Evolutionary conservation across 2,888 invertebrate species (phyloP).

Genomic region (Cephus runcator): DNA sequence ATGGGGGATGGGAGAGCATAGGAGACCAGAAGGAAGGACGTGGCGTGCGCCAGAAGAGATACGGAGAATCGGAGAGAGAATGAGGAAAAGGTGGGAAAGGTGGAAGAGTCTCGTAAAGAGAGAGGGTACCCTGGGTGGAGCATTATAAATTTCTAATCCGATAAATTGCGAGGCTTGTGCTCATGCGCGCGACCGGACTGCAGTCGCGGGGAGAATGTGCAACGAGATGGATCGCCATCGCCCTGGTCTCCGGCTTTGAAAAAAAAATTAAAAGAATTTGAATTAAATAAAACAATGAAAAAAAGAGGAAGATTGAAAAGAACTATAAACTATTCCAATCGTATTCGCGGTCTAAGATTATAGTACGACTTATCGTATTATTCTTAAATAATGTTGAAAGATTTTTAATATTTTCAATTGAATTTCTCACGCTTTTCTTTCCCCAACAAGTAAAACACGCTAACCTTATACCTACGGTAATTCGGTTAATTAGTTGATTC

Average conservation of each 20-base stretch:
- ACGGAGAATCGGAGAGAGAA: slow-evolving; percentile 8
- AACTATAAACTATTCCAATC: too few relatives aligned
- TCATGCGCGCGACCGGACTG: slow-evolving; percentile 11
- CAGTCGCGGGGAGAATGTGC: slow-evolving; percentile 9
- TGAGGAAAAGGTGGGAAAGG: slow-evolving; percentile 1
- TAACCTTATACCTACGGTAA: background rate
- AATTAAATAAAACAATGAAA: background rate
- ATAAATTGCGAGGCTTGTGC: slow-evolving; percentile 8
- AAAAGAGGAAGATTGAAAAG: background rate
- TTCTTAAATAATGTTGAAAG: background rate
- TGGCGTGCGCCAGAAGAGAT: background rate
- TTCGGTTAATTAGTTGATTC: background rate
- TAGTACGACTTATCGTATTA: too few relatives aligned
- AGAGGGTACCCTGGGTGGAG: background rate
- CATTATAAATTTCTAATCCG: slow-evolving; percentile 13
- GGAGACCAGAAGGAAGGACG: background rate
- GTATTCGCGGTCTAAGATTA: background rate
- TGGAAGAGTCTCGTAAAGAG: background rate
- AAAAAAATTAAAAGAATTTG: background rate
- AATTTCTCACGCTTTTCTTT: too few relatives aligned
- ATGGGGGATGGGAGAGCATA: background rate
- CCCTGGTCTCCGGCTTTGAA: background rate
- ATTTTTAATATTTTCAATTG: background rate
- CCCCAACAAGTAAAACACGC: too few relatives aligned
- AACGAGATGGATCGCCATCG: background rate